A percentile compares a stretch with the other conserved stretches of the same genome.
These are phyloP conservation scores for Sterna hirundo DNA, from an alignment of 2,113 vertebrate genomes.

Conservation along the genomic window DNA sequence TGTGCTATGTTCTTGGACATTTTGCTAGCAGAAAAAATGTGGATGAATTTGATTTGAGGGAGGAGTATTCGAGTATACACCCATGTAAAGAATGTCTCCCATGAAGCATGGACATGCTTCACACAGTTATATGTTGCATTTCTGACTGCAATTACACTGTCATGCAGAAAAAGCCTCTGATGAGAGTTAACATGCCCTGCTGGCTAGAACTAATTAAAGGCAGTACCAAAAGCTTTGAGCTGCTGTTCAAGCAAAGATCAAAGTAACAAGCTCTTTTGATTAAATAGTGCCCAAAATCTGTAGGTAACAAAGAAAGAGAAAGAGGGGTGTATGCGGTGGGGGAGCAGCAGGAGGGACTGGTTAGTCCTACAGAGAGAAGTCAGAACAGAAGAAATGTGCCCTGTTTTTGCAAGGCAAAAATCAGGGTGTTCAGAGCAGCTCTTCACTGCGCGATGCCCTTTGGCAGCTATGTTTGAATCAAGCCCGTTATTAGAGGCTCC, in stretches of 20 bases:
- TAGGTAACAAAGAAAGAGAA: neutral
- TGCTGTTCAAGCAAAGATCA: conserved; percentile 1
- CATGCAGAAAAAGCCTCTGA: neutral
- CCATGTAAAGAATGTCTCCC: neutral
- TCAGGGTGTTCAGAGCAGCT: neutral
- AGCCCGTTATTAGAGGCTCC: neutral
- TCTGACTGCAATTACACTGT: neutral
- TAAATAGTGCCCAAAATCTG: neutral
- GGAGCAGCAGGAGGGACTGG: neutral
- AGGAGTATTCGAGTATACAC: neutral
- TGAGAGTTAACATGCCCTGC: neutral
- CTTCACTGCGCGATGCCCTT: neutral
- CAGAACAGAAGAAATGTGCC: neutral
- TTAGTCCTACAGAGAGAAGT: neutral
- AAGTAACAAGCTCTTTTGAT: conserved; percentile 21
- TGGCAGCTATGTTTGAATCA: neutral
- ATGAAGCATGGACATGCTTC: neutral
- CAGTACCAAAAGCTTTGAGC: neutral
- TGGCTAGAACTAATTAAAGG: conserved; percentile 11
- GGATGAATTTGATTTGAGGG: neutral
- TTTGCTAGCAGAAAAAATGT: neutral
- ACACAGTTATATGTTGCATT: neutral
- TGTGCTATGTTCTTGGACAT: neutral
- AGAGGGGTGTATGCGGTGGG: neutral
- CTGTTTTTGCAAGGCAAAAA: neutral